These are phyloP conservation scores for Eurystomus gularis DNA, from an alignment of 2,113 vertebrate species.

Conservation along the genomic window DNA sequence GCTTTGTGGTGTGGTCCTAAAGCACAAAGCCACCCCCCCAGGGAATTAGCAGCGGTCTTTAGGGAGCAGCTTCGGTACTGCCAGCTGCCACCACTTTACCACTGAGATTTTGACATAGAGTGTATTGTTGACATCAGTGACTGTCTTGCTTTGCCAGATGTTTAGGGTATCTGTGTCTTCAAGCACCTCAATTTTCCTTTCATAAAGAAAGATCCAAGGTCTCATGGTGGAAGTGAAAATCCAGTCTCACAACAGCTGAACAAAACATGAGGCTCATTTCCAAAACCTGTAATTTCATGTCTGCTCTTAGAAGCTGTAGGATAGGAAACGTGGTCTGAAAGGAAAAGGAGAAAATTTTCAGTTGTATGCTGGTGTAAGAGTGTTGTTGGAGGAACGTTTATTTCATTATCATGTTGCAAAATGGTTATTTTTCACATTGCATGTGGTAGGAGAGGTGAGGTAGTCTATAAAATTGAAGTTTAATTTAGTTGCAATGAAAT, in stretches of 20 bases:
- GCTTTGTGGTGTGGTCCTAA: neutral
- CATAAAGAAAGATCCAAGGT: neutral
- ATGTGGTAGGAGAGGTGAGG: neutral
- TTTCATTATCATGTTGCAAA: neutral
- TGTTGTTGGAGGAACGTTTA: neutral
- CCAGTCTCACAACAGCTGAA: neutral
- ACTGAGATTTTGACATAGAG: neutral
- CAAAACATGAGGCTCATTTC: neutral
- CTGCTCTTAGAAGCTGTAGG: neutral
- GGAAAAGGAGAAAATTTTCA: neutral
- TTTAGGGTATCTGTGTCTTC: neutral
- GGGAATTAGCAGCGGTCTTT: neutral
- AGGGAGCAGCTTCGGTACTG: neutral
- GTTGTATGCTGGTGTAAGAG: neutral
- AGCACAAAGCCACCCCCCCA: neutral
- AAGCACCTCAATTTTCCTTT: neutral
- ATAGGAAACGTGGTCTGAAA: neutral
- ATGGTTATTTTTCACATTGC: neutral
- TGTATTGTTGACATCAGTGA: neutral
- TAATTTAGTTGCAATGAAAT: neutral
- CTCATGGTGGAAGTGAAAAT: neutral
- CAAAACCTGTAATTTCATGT: neutral
- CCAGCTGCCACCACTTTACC: neutral
- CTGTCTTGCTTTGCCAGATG: neutral
- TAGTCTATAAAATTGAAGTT: neutral